Conservation (phyloP, 2,888 invertebrate species). For the Drosophila bunnanda region DNA sequence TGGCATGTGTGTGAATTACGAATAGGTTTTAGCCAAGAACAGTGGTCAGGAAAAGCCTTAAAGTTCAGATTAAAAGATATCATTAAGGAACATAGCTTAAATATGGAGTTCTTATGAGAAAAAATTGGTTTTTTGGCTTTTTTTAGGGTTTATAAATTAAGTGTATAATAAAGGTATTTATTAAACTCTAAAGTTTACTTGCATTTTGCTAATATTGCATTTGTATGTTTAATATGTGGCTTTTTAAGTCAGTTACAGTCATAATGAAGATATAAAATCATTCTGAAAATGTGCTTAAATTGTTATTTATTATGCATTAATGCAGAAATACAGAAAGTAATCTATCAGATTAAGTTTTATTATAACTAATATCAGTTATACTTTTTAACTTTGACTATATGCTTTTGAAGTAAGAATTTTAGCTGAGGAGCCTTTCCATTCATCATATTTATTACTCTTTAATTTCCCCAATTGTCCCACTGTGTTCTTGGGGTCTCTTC, state of each 20-base stretch:
- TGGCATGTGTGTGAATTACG: constrained; percentile 30
- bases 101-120: too few relatives aligned
- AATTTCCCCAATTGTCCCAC: constrained; percentile 8
- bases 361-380: not conserved
- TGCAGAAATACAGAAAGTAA: too few relatives aligned
- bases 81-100: not conserved
- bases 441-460: not conserved
- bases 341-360: not conserved
- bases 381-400: not conserved
- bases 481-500: constrained; percentile 17
- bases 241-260: too few relatives aligned
- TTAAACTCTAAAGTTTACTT: too few relatives aligned
- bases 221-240: too few relatives aligned
- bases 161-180: too few relatives aligned
- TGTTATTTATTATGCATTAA: too few relatives aligned
- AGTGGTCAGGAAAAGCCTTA: not conserved
- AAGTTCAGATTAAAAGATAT: not conserved
- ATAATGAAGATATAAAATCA: too few relatives aligned
- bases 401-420: not conserved
- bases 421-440: not conserved
- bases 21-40: constrained; percentile 13
- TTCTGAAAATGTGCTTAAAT: too few relatives aligned
- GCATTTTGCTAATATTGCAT: too few relatives aligned
- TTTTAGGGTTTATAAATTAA: too few relatives aligned
- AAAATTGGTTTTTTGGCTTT: too few relatives aligned